phyloP scores from a whole-genome alignment of 1,140 invertebrate genomes.

The Caenorhabditis latens region DNA sequence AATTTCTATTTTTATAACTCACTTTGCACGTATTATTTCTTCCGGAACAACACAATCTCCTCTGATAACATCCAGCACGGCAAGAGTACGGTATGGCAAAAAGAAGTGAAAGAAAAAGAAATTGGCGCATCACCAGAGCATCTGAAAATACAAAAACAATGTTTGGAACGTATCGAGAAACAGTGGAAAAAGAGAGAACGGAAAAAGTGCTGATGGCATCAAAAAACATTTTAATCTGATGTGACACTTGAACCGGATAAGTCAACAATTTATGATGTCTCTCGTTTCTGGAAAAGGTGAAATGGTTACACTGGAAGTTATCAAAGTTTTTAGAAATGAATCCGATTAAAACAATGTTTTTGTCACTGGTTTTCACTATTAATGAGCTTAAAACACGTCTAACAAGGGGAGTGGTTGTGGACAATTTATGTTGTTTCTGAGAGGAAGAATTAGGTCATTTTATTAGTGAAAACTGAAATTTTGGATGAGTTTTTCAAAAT shows the following conservation, averaged over 20 bases:
- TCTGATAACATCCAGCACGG: conserved; percentile 65
- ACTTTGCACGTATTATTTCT: conserved; percentile 65
- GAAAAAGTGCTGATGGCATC: conserved; percentile 35
- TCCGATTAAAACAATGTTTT: conserved; percentile 40
- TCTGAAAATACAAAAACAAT: conserved; percentile 38
- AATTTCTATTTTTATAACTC: neutral
- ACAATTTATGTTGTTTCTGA: neutral
- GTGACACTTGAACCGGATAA: conserved; percentile 50
- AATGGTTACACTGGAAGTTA: neutral
- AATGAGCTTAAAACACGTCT: conserved; percentile 18
- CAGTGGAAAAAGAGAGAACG: neutral
- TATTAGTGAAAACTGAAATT: too few species aligned
- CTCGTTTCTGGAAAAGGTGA: neutral
- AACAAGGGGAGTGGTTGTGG: neutral
- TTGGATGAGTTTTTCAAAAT: too few species aligned
- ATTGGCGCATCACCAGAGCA: conserved; percentile 55
- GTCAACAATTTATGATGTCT: conserved; percentile 4
- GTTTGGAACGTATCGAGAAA: neutral
- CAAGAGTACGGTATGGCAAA: conserved; percentile 54
- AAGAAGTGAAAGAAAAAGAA: conserved; percentile 49
- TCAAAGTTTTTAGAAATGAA: conserved; percentile 43
- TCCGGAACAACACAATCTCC: conserved; percentile 63
- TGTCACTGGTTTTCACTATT: conserved; percentile 15
- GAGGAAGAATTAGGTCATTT: too few species aligned
- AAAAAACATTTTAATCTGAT: conserved; percentile 26